Conservation (phyloP, 2,888 invertebrate species). For the Eumacrocentrus americanus region DNA sequence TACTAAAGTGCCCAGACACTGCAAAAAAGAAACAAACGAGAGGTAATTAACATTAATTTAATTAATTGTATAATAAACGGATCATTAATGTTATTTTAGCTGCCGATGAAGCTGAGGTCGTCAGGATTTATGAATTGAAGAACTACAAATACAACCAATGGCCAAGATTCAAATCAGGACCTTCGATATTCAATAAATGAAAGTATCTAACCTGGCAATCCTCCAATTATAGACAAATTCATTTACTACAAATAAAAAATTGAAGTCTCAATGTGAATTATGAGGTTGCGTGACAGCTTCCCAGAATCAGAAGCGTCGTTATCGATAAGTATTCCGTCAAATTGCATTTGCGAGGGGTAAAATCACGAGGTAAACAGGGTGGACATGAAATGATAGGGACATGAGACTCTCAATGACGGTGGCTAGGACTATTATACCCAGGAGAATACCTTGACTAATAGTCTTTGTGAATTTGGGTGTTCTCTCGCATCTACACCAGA, state of each 20-base stretch:
- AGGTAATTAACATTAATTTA: not conserved
- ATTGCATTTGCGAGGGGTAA: not conserved
- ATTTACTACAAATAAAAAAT: no score
- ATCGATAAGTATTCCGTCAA: no score
- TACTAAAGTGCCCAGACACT: not conserved
- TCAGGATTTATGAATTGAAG: constrained; percentile 47
- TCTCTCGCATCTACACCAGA: constrained; percentile 24
- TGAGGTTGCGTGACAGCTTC: constrained; percentile 19
- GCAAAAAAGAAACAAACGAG: not conserved
- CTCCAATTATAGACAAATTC: no score
- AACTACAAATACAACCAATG: constrained; percentile 47
- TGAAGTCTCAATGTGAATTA: not conserved
- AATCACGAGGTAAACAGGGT: not conserved
- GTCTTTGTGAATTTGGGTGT: not conserved
- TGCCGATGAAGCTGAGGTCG: constrained; percentile 30
- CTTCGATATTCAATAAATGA: not conserved
- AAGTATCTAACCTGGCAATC: no score
- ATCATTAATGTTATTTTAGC: constrained; percentile 21
- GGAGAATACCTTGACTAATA: constrained; percentile 6
- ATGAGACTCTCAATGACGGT: no score
- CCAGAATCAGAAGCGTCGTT: no score
- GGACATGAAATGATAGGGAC: not conserved
- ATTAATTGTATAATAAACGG: not conserved
- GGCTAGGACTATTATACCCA: no score
- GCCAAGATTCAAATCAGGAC: constrained; percentile 15